Percentiles rank a stretch among this genome's conserved stretches.
phyloP scores from a whole-genome alignment of 2,888 invertebrate genomes.

The Sussaba pulchella region DNA sequence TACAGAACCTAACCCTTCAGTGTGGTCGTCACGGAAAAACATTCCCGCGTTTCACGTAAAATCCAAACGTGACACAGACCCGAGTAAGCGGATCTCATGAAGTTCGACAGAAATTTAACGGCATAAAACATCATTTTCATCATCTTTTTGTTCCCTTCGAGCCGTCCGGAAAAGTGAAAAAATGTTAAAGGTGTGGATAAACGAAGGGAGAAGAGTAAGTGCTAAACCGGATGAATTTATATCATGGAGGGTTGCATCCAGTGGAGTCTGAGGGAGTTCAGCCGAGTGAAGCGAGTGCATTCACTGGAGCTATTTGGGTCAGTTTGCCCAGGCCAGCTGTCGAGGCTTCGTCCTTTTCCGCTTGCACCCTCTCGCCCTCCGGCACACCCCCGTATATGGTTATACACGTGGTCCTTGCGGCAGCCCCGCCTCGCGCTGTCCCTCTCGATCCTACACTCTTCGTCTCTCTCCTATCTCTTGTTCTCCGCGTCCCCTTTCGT shows the following conservation, averaged over 20 bases:
- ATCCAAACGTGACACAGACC: too few species aligned
- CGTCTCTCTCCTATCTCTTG: too few species aligned
- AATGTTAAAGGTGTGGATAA: neutral
- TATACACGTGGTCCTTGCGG: slow-evolving; percentile 38
- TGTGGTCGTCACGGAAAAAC: too few species aligned
- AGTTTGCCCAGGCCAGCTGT: slow-evolving; percentile 78
- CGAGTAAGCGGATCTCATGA: neutral
- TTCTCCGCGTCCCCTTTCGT: slow-evolving; percentile 13
- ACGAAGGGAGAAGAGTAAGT: slow-evolving; percentile 15
- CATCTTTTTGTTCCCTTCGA: neutral
- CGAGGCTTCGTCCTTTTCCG: slow-evolving; percentile 62
- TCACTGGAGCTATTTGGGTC: slow-evolving; percentile 80
- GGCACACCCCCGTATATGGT: slow-evolving; percentile 30
- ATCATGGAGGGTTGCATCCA: slow-evolving; percentile 51
- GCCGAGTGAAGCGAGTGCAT: slow-evolving; percentile 73
- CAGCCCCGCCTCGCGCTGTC: slow-evolving; percentile 30
- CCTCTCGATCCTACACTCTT: too few species aligned
- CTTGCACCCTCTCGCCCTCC: slow-evolving; percentile 21
- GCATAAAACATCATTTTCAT: neutral
- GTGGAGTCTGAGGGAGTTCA: slow-evolving; percentile 48
- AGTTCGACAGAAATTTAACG: neutral
- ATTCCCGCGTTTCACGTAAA: too few species aligned
- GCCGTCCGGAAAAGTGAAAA: neutral
- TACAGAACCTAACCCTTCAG: too few species aligned
- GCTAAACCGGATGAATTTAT: slow-evolving; percentile 61